phyloP scores from a whole-genome alignment of 1,140 invertebrate genomes.

The Zaprionus davidi region DNA sequence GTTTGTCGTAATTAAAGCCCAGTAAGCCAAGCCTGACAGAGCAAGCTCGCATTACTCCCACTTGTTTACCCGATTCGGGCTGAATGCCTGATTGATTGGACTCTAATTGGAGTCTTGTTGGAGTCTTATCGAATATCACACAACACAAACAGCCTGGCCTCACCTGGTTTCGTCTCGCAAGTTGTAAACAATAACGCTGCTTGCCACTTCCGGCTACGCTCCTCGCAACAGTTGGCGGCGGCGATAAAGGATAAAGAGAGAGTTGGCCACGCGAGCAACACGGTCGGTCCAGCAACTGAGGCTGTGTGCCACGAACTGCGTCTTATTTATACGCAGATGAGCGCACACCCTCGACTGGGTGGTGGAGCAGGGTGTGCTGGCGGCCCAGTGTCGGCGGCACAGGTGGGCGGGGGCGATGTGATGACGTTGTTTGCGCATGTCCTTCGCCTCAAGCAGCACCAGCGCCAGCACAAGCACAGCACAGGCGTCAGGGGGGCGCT shows the following conservation, averaged over 20 bases:
- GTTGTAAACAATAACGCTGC: constrained; percentile 22
- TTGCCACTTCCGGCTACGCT: neutral
- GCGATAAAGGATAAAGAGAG: constrained; percentile 37
- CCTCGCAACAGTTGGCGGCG: constrained; percentile 40
- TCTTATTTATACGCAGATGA: constrained; percentile 67
- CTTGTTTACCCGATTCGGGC: neutral
- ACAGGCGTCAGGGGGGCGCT: neutral
- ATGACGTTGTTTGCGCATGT: constrained; percentile 72
- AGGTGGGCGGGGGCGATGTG: constrained; percentile 24
- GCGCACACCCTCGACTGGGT: constrained; percentile 3
- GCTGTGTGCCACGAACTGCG: constrained; percentile 54
- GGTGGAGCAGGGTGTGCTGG: constrained; percentile 30
- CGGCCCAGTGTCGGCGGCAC: constrained; percentile 30
- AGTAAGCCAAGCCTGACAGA: neutral
- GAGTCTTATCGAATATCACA: neutral
- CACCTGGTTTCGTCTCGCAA: constrained; percentile 22
- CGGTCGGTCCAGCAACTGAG: constrained; percentile 69
- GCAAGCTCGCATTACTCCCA: neutral
- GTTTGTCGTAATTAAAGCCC: constrained; percentile 1
- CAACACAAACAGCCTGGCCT: constrained; percentile 6
- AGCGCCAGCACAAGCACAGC: constrained; percentile 6
- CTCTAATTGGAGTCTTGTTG: neutral
- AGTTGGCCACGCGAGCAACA: constrained; percentile 61
- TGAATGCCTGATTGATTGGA: neutral
- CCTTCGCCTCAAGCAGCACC: constrained; percentile 37